These are phyloP conservation scores for Camelus bactrianus DNA, from an alignment of 2,113 vertebrate genomes.

Conservation along the genomic window DNA sequence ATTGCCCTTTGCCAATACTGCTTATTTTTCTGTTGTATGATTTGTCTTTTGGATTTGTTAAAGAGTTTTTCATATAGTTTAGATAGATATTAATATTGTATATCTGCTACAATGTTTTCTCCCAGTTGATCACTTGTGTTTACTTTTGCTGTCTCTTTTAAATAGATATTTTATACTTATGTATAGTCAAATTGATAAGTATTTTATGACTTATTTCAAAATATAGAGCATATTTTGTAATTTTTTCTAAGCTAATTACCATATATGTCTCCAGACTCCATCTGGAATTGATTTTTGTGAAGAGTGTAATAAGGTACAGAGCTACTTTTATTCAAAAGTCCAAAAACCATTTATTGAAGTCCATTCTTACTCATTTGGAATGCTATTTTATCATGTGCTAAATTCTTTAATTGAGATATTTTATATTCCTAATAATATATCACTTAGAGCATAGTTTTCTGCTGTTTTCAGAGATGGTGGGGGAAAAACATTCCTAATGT, in stretches of 20 bases:
- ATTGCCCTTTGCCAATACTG: not conserved
- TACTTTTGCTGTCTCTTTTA: not conserved
- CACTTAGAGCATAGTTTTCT: constrained; percentile 27
- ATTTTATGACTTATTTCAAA: constrained; percentile 5
- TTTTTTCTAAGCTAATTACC: not conserved
- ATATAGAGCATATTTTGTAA: not conserved
- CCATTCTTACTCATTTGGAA: not conserved
- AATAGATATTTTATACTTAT: constrained; percentile 26
- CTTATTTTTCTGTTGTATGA: constrained; percentile 1
- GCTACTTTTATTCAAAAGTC: not conserved
- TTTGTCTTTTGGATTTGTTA: constrained; percentile 23
- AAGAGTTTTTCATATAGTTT: not conserved
- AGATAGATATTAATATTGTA: not conserved
- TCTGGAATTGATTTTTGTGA: constrained; percentile 3
- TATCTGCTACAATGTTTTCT: not conserved
- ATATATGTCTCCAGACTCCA: not conserved
- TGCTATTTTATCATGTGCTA: not conserved
- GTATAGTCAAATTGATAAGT: not conserved
- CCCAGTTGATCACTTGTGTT: not conserved
- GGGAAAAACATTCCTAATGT: not conserved
- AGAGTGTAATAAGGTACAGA: not conserved
- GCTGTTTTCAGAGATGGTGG: not conserved
- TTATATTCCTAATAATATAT: not conserved
- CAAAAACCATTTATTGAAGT: not conserved
- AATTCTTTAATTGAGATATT: constrained; percentile 33